A percentile compares a stretch with the other conserved stretches of the same genome.
phyloP scores from a whole-genome alignment of 2,113 vertebrate genomes.

The Actinemys pallida region DNA sequence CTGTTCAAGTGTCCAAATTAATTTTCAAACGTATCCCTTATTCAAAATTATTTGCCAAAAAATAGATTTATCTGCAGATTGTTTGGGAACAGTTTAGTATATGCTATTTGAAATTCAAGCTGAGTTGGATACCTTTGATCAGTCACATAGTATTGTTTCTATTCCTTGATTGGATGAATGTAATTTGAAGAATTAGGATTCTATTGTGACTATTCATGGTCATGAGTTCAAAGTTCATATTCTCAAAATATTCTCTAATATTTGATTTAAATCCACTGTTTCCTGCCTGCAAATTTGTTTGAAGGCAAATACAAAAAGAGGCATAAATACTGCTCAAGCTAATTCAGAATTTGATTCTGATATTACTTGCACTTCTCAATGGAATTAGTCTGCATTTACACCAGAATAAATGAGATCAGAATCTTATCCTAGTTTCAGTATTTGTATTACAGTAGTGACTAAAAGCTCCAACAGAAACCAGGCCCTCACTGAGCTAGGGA shows the following conservation, averaged over 20 bases:
- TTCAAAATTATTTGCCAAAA: neutral
- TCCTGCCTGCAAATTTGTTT: neutral
- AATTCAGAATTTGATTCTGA: neutral
- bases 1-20: neutral
- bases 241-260: conserved; percentile 6
- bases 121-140: neutral
- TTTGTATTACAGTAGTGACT: rapidly evolving
- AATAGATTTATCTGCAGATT: rapidly evolving
- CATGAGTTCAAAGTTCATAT: conserved; percentile 46
- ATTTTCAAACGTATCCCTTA: neutral
- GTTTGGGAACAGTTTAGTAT: neutral
- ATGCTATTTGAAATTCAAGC: rapidly evolving
- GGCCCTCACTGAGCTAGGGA: rapidly evolving
- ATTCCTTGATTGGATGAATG: neutral
- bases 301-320: neutral
- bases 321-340: neutral
- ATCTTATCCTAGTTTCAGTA: neutral
- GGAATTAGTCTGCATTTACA: rapidly evolving
- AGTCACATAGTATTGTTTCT: conserved; percentile 7
- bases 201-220: conserved; percentile 56
- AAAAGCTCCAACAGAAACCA: neutral
- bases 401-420: neutral
- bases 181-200: neutral
- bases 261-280: neutral
- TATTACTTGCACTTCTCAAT: neutral